Base-by-base conservation (phyloP, 2,113 vertebrate genomes). In the Rhea americana region DNA sequence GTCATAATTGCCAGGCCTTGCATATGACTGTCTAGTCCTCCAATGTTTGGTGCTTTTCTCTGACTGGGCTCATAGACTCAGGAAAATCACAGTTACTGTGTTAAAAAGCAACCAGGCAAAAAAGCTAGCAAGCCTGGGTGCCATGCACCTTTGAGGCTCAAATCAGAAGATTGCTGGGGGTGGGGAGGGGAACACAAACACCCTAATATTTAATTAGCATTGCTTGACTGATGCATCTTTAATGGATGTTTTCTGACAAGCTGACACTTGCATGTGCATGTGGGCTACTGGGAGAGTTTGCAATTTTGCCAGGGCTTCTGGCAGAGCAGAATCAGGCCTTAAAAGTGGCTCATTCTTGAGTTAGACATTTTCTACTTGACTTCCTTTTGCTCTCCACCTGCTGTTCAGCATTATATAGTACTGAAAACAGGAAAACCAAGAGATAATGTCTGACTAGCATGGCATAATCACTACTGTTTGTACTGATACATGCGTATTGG, bases 401-500 rank as follows among this genome's bases (percentile, higher is more conserved):
- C 47, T 28, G 17, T 30, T 51, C 43, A 83, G 21, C 18, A 9
- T 7, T 30, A 37, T 4, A 39, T 1, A 1, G n/a, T 20, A 53
- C 22, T 62, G 83, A 81, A 74, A 25, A 56, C 0, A 21, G 20
- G 41, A 63, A 43, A 74, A 82, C 43, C 66, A 15, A 55, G 39
- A 74, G 43, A 41, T 50, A 78, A 53, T 86, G 55, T 15, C 28
- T 19, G 71, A 9, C 51, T 78, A 0, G 41, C 32, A 5, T 11
- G 35, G 51, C 79, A 43, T 35, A 48, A 11, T 35, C 22, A 7
- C 55, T 18, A 7, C 43, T 18, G 55, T 30, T 55, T 39, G 45
- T 55, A 14, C 26, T 28, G 39, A 9, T n/a, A 26, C 1, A 1
- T 11, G 13, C 37, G 17, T n/a, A 3, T 1, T 7, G 37, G 9